Conservation (phyloP, 2,888 invertebrate genomes). For the Ochropleura leucogaster region DNA sequence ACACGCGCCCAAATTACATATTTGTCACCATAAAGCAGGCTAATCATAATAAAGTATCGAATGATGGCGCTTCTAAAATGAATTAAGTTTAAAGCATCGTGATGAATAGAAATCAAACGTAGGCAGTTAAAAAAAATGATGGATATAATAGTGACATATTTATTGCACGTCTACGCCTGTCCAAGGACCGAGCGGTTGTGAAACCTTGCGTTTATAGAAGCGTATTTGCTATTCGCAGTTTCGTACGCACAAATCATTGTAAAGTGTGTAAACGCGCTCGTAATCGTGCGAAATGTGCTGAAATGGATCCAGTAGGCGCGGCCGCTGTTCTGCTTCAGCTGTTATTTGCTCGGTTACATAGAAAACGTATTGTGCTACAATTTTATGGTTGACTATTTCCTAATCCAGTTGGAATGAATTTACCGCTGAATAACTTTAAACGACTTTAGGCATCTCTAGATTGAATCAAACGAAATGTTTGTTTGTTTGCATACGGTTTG, state of each 20-base stretch:
- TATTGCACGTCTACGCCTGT: constrained; percentile 60
- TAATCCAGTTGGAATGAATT: constrained; percentile 54
- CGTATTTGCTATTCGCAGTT: constrained; percentile 42
- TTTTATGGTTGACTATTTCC: constrained; percentile 61
- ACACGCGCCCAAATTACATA: constrained; percentile 61
- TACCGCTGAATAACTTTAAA: constrained; percentile 46
- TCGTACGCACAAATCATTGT: constrained; percentile 62
- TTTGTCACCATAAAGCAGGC: constrained; percentile 69
- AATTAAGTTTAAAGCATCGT: constrained; percentile 61
- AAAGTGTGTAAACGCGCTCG: constrained; percentile 66
- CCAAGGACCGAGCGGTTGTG: constrained; percentile 55
- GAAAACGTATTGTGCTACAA: constrained; percentile 61
- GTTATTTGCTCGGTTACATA: constrained; percentile 57
- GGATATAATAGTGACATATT: constrained; percentile 65
- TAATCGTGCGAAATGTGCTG: constrained; percentile 67
- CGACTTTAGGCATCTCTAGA: constrained; percentile 27
- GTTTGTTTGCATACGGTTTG: constrained; percentile 1
- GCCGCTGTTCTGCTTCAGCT: constrained; percentile 63
- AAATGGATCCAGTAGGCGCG: constrained; percentile 65
- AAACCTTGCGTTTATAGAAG: constrained; percentile 54
- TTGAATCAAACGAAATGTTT: constrained; percentile 26
- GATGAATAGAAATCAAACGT: constrained; percentile 61
- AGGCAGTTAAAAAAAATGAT: constrained; percentile 58
- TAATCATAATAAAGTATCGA: constrained; percentile 71
- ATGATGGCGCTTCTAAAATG: constrained; percentile 66